Evolutionary conservation across 2,888 invertebrate genomes (phyloP).

Genomic region (Mimumesa dahlbomi): DNA sequence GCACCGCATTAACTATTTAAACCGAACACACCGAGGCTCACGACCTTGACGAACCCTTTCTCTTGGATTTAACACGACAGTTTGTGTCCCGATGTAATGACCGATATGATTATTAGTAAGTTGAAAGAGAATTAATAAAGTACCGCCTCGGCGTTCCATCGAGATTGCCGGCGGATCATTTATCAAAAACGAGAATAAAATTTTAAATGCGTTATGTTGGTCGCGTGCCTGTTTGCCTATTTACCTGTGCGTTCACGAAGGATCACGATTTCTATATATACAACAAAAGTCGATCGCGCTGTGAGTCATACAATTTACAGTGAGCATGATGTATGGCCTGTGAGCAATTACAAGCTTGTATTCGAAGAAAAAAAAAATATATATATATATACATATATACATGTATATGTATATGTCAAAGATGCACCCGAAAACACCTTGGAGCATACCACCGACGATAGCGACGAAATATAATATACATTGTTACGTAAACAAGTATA

Average conservation of each 20-base stretch:
- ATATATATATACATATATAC: too few relatives aligned
- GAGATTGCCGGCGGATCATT: too few relatives aligned
- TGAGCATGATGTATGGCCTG: constrained; percentile 39
- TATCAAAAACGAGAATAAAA: constrained; percentile 21
- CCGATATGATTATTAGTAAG: too few relatives aligned
- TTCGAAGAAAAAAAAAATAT: constrained; percentile 13
- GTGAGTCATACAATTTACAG: constrained; percentile 43
- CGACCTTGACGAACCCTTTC: too few relatives aligned
- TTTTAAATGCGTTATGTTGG: constrained; percentile 36
- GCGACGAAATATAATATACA: constrained; percentile 53
- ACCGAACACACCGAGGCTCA: too few relatives aligned
- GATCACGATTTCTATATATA: constrained; percentile 52
- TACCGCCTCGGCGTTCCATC: too few relatives aligned
- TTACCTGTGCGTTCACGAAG: constrained; percentile 42
- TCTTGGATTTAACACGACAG: too few relatives aligned
- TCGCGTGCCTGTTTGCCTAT: constrained; percentile 40
- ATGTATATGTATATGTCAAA: constrained; percentile 12
- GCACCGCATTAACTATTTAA: too few relatives aligned
- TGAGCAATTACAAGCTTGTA: constrained; percentile 41
- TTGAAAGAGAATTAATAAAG: too few relatives aligned
- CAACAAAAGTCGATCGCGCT: constrained; percentile 47
- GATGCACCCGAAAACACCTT: constrained; percentile 22
- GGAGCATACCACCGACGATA: constrained; percentile 34
- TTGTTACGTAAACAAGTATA: constrained; percentile 58
- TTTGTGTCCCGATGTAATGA: too few relatives aligned